A percentile compares a stretch with the other conserved stretches of the same genome.
phyloP scores from a whole-genome alignment of 2,797 vertebrate genomes.

The Otolemur crassicaudatus region DNA sequence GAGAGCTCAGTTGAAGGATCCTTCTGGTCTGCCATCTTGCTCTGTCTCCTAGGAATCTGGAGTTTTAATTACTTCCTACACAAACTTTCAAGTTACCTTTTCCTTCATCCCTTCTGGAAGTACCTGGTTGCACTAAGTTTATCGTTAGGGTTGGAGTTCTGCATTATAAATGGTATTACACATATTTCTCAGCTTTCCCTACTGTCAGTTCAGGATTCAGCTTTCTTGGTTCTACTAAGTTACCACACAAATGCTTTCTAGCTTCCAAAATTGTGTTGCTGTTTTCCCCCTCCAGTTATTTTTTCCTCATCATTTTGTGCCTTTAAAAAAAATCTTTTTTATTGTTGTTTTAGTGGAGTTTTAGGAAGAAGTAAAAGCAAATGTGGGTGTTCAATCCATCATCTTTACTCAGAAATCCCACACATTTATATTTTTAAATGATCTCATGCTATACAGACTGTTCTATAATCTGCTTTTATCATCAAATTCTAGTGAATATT shows the following conservation, averaged over 20 bases:
- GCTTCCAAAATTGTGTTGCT: slow-evolving; percentile 54
- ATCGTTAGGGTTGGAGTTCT: not conserved
- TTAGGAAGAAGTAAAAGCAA: slow-evolving; percentile 70
- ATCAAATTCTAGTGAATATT: slow-evolving; percentile 76
- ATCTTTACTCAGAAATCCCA: slow-evolving; percentile 76
- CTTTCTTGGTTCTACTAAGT: slow-evolving; percentile 44
- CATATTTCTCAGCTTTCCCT: slow-evolving; percentile 27
- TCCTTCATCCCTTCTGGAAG: not conserved
- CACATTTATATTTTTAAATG: slow-evolving; percentile 75
- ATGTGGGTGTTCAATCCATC: slow-evolving; percentile 67
- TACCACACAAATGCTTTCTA: slow-evolving; percentile 55
- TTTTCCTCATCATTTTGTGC: slow-evolving; percentile 62
- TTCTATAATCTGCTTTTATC: slow-evolving; percentile 76
- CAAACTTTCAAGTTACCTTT: not conserved
- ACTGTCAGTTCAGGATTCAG: slow-evolving; percentile 18
- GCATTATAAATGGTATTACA: not conserved
- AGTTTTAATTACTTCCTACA: not conserved
- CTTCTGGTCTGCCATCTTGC: too few relatives aligned
- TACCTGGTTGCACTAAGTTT: not conserved
- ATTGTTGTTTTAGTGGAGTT: slow-evolving; percentile 68
- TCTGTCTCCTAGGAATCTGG: not conserved
- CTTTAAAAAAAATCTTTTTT: slow-evolving; percentile 53
- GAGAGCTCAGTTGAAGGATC: too few relatives aligned
- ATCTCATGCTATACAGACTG: slow-evolving; percentile 68
- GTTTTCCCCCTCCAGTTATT: slow-evolving; percentile 48